These are phyloP conservation scores for Epizoanthus illoricatus DNA, from an alignment of 92 coral and sea anemone species.

Conservation along the genomic window DNA sequence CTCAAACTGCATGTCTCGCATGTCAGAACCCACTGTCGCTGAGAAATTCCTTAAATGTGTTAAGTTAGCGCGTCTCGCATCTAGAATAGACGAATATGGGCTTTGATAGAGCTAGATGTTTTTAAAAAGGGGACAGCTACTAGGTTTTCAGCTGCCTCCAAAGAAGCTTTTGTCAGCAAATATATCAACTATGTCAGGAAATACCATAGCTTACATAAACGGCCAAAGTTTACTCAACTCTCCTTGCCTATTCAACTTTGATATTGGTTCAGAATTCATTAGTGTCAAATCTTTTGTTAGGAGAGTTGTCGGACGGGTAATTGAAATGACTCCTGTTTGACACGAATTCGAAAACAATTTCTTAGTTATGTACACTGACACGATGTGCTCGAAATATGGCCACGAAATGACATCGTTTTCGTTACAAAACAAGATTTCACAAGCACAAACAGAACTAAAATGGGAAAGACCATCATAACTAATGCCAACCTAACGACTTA, in stretches of 20 bases:
- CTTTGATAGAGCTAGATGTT: neutral
- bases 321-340: constrained; percentile 35
- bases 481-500: no score
- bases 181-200: constrained; percentile 18
- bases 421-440: no score
- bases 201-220: constrained; percentile 5
- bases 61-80: neutral
- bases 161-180: neutral
- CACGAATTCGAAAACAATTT: constrained; percentile 31
- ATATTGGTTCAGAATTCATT: constrained; percentile 42
- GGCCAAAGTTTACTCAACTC: constrained; percentile 3
- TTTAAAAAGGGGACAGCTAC: neutral
- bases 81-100: neutral
- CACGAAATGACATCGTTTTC: neutral
- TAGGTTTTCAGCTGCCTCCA: neutral
- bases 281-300: constrained; percentile 47
- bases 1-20: constrained; percentile 56
- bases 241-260: constrained; percentile 19
- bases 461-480: no score
- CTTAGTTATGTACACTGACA: constrained; percentile 54
- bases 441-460: no score
- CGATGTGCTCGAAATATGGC: constrained; percentile 10
- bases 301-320: neutral
- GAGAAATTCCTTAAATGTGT: neutral
- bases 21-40: neutral